These are phyloP conservation scores for Falco biarmicus DNA, from an alignment of 2,797 vertebrate species.

Conservation along the genomic window DNA sequence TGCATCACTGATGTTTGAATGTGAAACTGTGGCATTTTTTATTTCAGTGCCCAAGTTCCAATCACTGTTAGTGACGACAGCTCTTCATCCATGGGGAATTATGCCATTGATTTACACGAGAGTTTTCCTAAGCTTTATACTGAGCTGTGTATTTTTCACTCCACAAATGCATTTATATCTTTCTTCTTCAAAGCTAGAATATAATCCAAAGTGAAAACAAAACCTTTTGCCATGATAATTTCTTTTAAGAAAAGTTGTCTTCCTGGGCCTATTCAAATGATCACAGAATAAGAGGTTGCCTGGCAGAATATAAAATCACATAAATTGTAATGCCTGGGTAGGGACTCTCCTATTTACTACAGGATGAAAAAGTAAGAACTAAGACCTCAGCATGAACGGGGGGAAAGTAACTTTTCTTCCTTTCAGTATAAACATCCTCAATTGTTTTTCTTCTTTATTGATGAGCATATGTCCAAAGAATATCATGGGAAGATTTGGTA, in stretches of 20 bases:
- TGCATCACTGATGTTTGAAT: not conserved
- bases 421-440: not conserved
- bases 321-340: not conserved
- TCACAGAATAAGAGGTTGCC: not conserved
- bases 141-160: not conserved
- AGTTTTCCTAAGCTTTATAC: not conserved
- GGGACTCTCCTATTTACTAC: not conserved
- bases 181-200: slow-evolving; percentile 4
- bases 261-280: slow-evolving; percentile 8
- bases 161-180: not conserved
- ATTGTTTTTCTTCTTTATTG: not conserved
- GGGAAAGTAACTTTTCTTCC: not conserved
- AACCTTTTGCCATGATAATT: not conserved
- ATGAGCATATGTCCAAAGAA: not conserved
- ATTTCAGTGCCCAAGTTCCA: not conserved
- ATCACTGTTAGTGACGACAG: not conserved
- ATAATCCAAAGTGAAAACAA: not conserved
- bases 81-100: not conserved
- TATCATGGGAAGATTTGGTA: not conserved
- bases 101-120: not conserved
- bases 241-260: not conserved
- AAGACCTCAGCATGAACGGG: not conserved
- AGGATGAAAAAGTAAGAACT: not conserved
- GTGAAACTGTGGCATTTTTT: not conserved
- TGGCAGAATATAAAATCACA: not conserved